phyloP scores from a whole-genome alignment of 2,797 vertebrate species.

The Lithobates sylvaticus region DNA sequence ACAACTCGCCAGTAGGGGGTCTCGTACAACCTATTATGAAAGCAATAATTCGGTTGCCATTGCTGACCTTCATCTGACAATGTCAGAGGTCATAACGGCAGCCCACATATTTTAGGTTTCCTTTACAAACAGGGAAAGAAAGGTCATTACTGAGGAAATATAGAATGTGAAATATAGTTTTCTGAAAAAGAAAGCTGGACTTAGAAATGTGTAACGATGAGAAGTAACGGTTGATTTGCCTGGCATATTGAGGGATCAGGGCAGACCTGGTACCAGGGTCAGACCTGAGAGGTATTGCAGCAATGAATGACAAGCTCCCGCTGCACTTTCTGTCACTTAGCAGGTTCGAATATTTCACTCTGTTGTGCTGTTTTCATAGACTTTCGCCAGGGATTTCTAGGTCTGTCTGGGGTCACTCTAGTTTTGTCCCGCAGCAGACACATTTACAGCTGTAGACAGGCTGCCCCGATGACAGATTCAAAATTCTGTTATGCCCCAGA shows the following conservation, averaged over 20 bases:
- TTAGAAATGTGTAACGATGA: too few species aligned
- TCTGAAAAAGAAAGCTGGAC: too few species aligned
- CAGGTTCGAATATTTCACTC: slow-evolving; percentile 78
- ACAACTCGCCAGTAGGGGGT: too few species aligned
- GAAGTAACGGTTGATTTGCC: too few species aligned
- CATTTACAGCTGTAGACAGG: slow-evolving; percentile 70
- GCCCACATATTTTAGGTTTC: too few species aligned
- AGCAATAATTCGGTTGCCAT: too few species aligned
- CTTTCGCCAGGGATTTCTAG: slow-evolving; percentile 75
- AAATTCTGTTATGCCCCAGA: slow-evolving; percentile 79
- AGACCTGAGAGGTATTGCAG: slow-evolving; percentile 72
- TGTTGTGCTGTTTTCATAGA: slow-evolving; percentile 72
- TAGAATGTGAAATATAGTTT: too few species aligned
- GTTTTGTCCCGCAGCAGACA: slow-evolving; percentile 74
- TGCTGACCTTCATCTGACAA: too few species aligned
- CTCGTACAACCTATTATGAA: too few species aligned
- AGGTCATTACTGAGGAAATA: too few species aligned
- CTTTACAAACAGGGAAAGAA: too few species aligned
- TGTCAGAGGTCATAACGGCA: too few species aligned
- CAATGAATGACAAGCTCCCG: slow-evolving; percentile 75
- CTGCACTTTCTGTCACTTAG: slow-evolving; percentile 84
- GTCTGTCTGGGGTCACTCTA: slow-evolving; percentile 73
- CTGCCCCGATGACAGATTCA: slow-evolving; percentile 81
- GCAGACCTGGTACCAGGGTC: slow-evolving; percentile 73
- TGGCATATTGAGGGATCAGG: neutral